Percentiles rank a stretch among this genome's conserved stretches.
These are phyloP conservation scores for Cyphomyrus discorhynchus DNA, from an alignment of 2,113 vertebrate species.

Conservation along the genomic window DNA sequence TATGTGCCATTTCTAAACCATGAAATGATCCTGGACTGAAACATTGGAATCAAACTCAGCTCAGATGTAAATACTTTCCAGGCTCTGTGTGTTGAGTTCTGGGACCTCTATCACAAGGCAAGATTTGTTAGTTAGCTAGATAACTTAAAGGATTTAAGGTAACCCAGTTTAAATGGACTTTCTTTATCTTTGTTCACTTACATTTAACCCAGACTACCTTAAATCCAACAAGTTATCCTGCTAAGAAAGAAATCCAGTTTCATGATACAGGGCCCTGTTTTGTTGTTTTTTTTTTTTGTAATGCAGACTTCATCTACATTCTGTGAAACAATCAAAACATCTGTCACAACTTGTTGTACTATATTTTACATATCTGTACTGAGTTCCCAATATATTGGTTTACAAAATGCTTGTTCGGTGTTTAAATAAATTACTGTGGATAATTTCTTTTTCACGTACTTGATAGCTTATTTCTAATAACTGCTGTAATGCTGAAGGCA, in stretches of 20 bases:
- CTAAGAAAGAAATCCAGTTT: background rate
- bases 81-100: background rate
- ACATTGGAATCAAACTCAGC: background rate
- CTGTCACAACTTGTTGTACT: background rate
- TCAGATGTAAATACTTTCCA: slow-evolving; percentile 12
- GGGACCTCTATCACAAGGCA: background rate
- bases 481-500: background rate
- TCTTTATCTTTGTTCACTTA: background rate
- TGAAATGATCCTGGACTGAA: slow-evolving; percentile 3
- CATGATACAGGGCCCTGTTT: background rate
- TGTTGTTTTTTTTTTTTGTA: background rate
- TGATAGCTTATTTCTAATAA: background rate
- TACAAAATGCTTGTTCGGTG: background rate
- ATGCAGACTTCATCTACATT: background rate
- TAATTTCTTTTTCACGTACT: background rate
- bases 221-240: background rate
- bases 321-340: background rate
- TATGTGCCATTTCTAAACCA: background rate
- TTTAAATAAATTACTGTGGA: slow-evolving; percentile 10
- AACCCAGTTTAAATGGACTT: background rate
- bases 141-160: background rate
- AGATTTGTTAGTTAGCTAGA: background rate
- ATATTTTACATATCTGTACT: background rate
- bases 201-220: background rate
- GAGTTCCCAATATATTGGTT: background rate